Evolutionary conservation across 2,888 invertebrate genomes (phyloP).

Genomic region (Nymphalis c-album): DNA sequence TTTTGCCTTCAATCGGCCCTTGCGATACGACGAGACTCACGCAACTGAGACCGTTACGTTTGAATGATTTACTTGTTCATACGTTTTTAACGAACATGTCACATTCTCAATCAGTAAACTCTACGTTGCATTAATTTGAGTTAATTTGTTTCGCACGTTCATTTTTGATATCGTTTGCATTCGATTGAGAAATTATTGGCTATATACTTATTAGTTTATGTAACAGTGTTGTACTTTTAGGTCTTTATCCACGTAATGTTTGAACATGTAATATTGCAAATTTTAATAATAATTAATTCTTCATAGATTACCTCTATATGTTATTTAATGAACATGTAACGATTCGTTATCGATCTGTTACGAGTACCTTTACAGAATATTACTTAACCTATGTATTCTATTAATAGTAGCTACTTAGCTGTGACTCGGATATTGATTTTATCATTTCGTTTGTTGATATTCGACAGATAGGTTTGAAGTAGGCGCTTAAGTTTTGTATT

Average conservation of each 20-base stretch:
- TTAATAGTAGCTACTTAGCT: slow-evolving; percentile 3
- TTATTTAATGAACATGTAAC: slow-evolving; percentile 7
- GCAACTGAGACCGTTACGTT: slow-evolving; percentile 17
- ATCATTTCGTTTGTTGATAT: background rate
- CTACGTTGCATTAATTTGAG: background rate
- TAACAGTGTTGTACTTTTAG: slow-evolving; percentile 23
- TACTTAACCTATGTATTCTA: slow-evolving; percentile 6
- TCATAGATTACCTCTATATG: slow-evolving; percentile 14
- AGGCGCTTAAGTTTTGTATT: too few species aligned
- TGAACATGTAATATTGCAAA: slow-evolving; percentile 6
- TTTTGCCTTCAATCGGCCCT: slow-evolving; percentile 50
- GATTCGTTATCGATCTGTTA: slow-evolving; percentile 2
- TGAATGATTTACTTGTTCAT: slow-evolving; percentile 10
- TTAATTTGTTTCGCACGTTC: background rate
- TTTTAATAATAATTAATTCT: background rate
- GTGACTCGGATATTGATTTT: background rate
- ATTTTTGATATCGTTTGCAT: background rate
- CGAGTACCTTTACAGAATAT: background rate
- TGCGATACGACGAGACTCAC: slow-evolving; percentile 40
- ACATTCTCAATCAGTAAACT: background rate
- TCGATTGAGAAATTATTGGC: background rate
- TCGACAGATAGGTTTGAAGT: background rate
- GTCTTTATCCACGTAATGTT: slow-evolving; percentile 14
- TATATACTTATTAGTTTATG: slow-evolving; percentile 8
- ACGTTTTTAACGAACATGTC: slow-evolving; percentile 4